phyloP scores from a whole-genome alignment of 2,888 invertebrate species.

The Mimas tiliae region DNA sequence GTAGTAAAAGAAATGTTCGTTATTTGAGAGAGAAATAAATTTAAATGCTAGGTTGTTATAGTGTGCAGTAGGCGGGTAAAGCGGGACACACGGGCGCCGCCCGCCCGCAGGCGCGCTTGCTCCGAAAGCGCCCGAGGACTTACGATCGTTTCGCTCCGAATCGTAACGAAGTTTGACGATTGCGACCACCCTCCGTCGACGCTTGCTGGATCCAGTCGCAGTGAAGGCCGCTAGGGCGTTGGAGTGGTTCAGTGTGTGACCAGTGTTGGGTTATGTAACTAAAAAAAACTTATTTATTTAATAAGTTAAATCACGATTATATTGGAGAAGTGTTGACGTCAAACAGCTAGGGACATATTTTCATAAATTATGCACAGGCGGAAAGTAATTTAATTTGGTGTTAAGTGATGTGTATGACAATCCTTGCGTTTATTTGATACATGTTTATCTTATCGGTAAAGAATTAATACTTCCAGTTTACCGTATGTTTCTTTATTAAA shows the following conservation, averaged over 20 bases:
- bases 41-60: constrained; percentile 65
- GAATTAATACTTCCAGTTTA: constrained; percentile 42
- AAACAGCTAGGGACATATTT: constrained; percentile 29
- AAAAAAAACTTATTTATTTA: constrained; percentile 80
- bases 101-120: constrained; percentile 81
- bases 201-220: constrained; percentile 81
- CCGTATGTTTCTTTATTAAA: not conserved
- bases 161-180: constrained; percentile 81
- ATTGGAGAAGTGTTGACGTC: constrained; percentile 46
- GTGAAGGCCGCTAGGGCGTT: constrained; percentile 80
- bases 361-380: constrained; percentile 10
- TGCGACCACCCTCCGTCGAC: constrained; percentile 77
- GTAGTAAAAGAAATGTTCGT: constrained; percentile 43
- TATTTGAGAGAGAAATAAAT: constrained; percentile 67
- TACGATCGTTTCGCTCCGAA: constrained; percentile 80
- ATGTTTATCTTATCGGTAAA: constrained; percentile 72
- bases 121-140: constrained; percentile 78
- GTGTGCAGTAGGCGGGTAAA: constrained; percentile 62
- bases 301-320: constrained; percentile 56
- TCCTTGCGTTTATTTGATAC: constrained; percentile 70
- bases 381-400: constrained; percentile 41
- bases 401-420: constrained; percentile 77
- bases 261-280: constrained; percentile 81
- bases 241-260: constrained; percentile 71
- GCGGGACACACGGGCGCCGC: constrained; percentile 73